phyloP scores from a whole-genome alignment of 2,888 invertebrate species.

The Anagyrus pseudococci region DNA sequence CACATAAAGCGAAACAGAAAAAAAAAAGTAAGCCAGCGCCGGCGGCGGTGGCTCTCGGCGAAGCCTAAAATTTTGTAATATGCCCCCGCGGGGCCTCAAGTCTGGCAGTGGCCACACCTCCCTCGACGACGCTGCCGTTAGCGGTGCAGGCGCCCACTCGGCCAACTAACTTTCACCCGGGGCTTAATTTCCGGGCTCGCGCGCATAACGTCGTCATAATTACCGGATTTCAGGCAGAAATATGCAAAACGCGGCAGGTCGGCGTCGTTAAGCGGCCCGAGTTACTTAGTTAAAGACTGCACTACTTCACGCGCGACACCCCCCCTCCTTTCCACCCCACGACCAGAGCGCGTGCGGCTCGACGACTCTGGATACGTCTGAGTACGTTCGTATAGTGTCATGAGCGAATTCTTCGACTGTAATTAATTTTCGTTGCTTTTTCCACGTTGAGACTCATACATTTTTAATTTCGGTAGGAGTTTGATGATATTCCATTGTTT shows the following conservation, averaged over 20 bases:
- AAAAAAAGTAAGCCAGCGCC: not conserved
- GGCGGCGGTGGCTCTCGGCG: not conserved
- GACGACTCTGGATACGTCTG: no score
- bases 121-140: no score
- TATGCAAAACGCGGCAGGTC: conserved; percentile 31
- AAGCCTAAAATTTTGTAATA: conserved; percentile 23
- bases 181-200: conserved; percentile 34
- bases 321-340: no score
- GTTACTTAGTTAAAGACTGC: conserved; percentile 34
- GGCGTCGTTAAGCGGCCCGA: conserved; percentile 33
- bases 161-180: conserved; percentile 33
- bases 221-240: conserved; percentile 34
- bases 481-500: no score
- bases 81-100: no score
- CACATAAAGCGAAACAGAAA: not conserved
- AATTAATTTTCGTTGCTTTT: no score
- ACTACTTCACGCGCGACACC: not conserved
- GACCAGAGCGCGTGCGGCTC: no score
- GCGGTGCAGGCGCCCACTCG: not conserved
- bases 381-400: no score
- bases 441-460: no score
- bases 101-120: no score
- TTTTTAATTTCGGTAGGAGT: no score
- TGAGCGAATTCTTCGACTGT: no score
- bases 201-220: conserved; percentile 32